Percentiles rank a stretch among this genome's conserved stretches.
phyloP scores from a whole-genome alignment of 2,797 vertebrate genomes.

The Lepus townsendii region DNA sequence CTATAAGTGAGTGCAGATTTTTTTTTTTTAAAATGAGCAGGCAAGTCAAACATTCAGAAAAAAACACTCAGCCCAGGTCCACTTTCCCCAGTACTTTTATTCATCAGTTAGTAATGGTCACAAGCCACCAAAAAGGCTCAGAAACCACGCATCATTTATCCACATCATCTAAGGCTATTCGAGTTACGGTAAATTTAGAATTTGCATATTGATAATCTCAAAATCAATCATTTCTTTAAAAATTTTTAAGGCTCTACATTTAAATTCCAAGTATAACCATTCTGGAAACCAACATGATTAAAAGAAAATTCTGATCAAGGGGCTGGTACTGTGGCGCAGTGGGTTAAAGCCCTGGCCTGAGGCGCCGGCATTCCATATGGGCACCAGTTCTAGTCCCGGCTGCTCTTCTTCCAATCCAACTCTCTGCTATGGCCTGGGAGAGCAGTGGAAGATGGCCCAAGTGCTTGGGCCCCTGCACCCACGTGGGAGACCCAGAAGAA shows the following conservation, averaged over 20 bases:
- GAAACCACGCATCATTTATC: slow-evolving; percentile 47
- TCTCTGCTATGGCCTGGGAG: no score
- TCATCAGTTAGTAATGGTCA: slow-evolving; percentile 10
- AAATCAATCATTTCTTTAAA: slow-evolving; percentile 65
- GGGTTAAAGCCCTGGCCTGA: no score
- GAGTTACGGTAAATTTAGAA: slow-evolving; percentile 67
- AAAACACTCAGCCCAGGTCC: not conserved
- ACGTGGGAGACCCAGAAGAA: no score
- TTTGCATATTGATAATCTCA: slow-evolving; percentile 11
- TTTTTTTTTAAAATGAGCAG: not conserved
- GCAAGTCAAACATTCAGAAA: slow-evolving; percentile 24
- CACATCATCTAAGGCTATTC: not conserved
- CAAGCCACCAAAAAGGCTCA: not conserved
- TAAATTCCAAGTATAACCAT: slow-evolving; percentile 64
- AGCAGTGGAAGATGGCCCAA: no score
- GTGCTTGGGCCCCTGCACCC: no score
- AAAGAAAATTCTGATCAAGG: slow-evolving; percentile 58
- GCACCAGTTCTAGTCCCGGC: no score
- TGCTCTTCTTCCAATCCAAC: no score
- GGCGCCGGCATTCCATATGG: no score
- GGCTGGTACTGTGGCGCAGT: no score
- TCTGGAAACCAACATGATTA: slow-evolving; percentile 34
- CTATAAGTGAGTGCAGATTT: not conserved
- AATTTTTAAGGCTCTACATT: slow-evolving; percentile 49
- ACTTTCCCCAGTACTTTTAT: not conserved